A percentile compares a stretch with the other conserved stretches of the same genome.
phyloP scores from a whole-genome alignment of 1,140 invertebrate species.

The Macrocentrus cingulum region DNA sequence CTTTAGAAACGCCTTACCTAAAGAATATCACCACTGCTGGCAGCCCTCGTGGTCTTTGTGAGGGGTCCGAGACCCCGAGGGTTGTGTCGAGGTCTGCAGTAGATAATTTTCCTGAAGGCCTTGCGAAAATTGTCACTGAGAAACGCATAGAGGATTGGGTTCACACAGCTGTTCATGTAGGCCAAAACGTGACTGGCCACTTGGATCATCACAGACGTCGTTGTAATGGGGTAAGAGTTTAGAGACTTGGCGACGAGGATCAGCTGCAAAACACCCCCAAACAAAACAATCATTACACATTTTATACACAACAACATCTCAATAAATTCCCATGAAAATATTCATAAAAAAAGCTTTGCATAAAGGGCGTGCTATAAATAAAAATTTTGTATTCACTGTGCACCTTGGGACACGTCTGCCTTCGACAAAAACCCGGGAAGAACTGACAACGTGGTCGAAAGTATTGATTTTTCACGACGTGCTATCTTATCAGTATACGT shows the following conservation, averaged over 20 bases:
- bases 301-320: too few species aligned
- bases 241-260: slow-evolving; percentile 80
- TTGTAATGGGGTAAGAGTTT: slow-evolving; percentile 66
- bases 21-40: slow-evolving; percentile 50
- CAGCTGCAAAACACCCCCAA: too few species aligned
- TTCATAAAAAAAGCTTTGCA: too few species aligned
- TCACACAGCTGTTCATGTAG: slow-evolving; percentile 93
- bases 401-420: too few species aligned
- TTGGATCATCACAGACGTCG: slow-evolving; percentile 72
- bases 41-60: slow-evolving; percentile 51
- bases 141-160: slow-evolving; percentile 94
- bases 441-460: too few species aligned
- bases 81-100: slow-evolving; percentile 48
- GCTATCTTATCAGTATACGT: too few species aligned
- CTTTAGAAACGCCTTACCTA: slow-evolving; percentile 40
- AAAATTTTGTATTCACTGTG: too few species aligned
- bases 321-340: too few species aligned
- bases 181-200: slow-evolving; percentile 88
- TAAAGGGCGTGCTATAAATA: too few species aligned
- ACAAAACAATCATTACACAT: too few species aligned
- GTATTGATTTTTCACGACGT: too few species aligned
- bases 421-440: too few species aligned
- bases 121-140: slow-evolving; percentile 85
- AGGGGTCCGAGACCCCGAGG: slow-evolving; percentile 41
- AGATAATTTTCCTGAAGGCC: slow-evolving; percentile 74